Base-by-base conservation (phyloP, 2,797 vertebrate species). In the Ambastaia sidthimunki region DNA sequence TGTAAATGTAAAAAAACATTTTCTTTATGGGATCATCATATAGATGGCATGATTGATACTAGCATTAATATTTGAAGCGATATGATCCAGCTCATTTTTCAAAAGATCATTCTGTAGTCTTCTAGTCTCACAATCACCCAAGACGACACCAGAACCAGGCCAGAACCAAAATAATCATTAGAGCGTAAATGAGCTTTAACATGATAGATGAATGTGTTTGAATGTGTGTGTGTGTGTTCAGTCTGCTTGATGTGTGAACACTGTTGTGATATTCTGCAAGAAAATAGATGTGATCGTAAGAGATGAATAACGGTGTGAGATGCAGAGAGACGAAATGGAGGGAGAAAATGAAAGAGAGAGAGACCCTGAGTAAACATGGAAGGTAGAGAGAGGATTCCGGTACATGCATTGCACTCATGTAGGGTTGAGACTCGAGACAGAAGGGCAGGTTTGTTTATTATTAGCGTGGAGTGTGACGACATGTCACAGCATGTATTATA, bases 401-500 rank as follows among this genome's bases (percentile, higher is more conserved):
- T 41, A 41, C 48, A 71, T 71, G n/a, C 59, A 55, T 71, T n/a
- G 31, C 59, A 69, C 54, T 77, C 59, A 55, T 55, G 34, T 44
- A 66, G 74, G 50, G 74, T 23, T 63, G 47, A 41, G 55, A 71
- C 59, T 70, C 25, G 5, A 78, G 76, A 70, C 67, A 63, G 69
- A 11, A 66, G 68, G 34, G 48, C 50, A 47, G 48, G 34, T 79
- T 79, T 72, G 69, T 72, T 72, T 65, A 54, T 79, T 72, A 79
- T 72, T 79, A 66, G 57, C 37, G 57, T 71, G 28, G 68, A 71
- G 67, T 54, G 18, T 78, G 69, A 71, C 77, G 63, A 10, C 69
- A 72, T 66, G 77, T 79, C 69, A 55, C 60, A 72, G 69, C 48
- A 31, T 79, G 69, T 79, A 60, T 72, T 55, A 72, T 47, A 59